Evolutionary conservation across 2,797 vertebrate species (phyloP), one percentile per base, ranked within the genome.

Genomic region (Nannoperca australis): DNA sequence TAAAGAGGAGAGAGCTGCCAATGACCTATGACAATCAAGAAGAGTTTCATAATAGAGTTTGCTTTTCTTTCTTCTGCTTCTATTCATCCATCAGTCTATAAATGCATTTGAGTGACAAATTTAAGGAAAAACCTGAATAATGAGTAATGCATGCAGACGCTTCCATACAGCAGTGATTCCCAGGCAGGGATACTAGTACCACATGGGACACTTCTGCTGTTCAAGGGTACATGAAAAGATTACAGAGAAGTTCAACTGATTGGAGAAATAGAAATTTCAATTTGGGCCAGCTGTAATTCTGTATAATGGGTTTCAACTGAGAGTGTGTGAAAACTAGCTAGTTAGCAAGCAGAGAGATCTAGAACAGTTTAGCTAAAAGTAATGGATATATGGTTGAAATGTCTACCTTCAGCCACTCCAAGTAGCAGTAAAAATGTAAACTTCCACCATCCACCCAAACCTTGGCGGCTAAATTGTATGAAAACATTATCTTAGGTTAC

Each of bases 1-100:
- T 97, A 83, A 99, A 99, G 88, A 99, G 97, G 82, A 99, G 96
- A 4, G 98, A 99, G 94, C 98, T 99, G 89, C 98, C 98, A n/a
- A 99, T 97, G 20, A 99, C 97, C 98, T 99, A 79, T n/a, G 74
- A 24, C 76, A 62, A 78, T 38, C 12, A 42, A 36, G 51, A 72
- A 75, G 9, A 51, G 5, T 44, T 53, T 51, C 24, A 34, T n/a
- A 49, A 76, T 60, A 73, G 17, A 12, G 14, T 76, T 34, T 51
- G 9, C 15, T 38, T 60, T 66, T 59, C 3, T 30, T 45, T 59
- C 7, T 18, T 53, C 53, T 34, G 3, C 13, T 45, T 18, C 7
- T 55, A 5, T 24, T 60, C 4, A 74, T 60, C 4, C 13, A 22
- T 36, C 7, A 38, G 22, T 53, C 20, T 7, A 4, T 54, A 9